Evolutionary conservation across 2,113 vertebrate genomes (phyloP).

Genomic region (Dromas ardeola): DNA sequence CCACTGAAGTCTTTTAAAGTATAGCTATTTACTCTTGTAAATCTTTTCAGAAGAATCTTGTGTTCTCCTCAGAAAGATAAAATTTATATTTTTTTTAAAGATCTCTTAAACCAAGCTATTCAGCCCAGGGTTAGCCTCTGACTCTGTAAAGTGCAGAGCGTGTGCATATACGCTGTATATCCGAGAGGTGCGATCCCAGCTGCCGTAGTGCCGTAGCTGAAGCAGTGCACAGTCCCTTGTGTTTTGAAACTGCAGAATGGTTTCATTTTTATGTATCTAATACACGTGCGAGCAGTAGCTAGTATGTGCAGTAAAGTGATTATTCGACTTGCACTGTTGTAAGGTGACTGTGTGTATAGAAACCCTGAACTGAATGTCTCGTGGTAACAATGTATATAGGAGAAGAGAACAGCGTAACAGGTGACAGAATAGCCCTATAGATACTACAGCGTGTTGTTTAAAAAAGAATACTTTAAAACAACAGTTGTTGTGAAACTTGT

Average conservation of each 20-base stretch:
- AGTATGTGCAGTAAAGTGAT: not conserved
- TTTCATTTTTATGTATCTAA: not conserved
- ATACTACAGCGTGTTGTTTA: not conserved
- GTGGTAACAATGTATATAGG: not conserved
- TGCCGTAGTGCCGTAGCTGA: not conserved
- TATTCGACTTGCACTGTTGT: not conserved
- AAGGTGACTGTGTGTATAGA: not conserved
- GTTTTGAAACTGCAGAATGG: not conserved
- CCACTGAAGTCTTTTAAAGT: not conserved
- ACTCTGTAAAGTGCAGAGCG: fast-evolving
- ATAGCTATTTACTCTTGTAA: not conserved
- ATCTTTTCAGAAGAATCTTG: not conserved
- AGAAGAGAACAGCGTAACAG: not conserved
- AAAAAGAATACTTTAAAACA: not conserved
- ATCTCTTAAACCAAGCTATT: not conserved
- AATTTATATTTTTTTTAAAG: not conserved
- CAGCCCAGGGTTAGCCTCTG: not conserved
- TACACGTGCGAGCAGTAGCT: not conserved
- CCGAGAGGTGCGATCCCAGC: not conserved
- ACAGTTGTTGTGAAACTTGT: not conserved
- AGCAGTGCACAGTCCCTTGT: not conserved
- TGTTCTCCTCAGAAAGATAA: not conserved
- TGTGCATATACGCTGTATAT: fast-evolving
- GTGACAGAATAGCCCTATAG: not conserved
- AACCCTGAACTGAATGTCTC: not conserved